Conservation (phyloP, 1,140 invertebrate species). For the Papilio xuthus region DNA sequence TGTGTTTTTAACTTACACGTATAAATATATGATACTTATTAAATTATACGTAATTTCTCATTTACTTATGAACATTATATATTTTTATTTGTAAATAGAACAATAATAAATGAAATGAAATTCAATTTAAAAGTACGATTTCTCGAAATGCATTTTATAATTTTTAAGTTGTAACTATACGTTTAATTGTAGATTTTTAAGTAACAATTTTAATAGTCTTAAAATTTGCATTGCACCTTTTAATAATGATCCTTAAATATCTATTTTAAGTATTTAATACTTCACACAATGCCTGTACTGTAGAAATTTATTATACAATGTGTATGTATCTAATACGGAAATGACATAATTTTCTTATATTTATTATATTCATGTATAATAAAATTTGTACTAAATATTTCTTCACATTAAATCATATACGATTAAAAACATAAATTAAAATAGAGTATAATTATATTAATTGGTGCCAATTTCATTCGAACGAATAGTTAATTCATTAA, state of each 20-base stretch:
- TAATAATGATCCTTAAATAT: neutral
- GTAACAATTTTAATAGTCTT: neutral
- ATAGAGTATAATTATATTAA: neutral
- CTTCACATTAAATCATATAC: neutral
- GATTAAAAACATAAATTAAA: neutral
- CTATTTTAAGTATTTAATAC: neutral
- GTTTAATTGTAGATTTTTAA: slow-evolving; percentile 14
- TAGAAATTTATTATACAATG: neutral
- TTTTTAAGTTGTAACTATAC: neutral
- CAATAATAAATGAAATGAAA: neutral
- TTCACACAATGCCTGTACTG: neutral
- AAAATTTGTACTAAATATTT: neutral
- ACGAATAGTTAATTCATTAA: neutral
- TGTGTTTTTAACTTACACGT: neutral
- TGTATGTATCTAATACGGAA: neutral
- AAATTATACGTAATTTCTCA: neutral
- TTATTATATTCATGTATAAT: neutral
- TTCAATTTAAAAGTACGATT: slow-evolving; percentile 12
- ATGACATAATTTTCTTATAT: neutral
- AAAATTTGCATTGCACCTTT: neutral
- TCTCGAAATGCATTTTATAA: slow-evolving; percentile 31
- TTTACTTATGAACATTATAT: neutral
- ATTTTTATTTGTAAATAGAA: neutral
- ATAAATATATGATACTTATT: neutral
- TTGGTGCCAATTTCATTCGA: slow-evolving; percentile 16